Evolutionary conservation across 92 coral and sea anemone species (phyloP), one percentile per base, ranked within the genome.

Genomic region (Zoanthus solanderi): DNA sequence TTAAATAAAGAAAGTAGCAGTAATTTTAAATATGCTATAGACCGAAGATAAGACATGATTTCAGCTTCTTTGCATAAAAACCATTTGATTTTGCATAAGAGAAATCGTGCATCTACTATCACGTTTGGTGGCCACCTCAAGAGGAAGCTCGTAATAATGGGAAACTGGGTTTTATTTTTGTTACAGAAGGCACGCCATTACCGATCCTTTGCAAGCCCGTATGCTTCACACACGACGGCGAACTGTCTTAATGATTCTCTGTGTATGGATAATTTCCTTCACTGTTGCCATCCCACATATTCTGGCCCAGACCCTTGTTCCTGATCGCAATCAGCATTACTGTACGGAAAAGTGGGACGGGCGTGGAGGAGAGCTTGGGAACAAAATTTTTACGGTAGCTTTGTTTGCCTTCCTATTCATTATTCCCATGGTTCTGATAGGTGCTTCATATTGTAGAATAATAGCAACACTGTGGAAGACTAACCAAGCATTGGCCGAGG

Each of bases 161-260:
- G 0, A n/a, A 63, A 63, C 30, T 63, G 6, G 69, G 29, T 71
- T 7, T 67, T 60, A 14, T 83, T 63, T 50, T 58, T 18, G 29
- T 77, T 78, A 48, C 85, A 96, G 98, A 82, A 90, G 89, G 61
- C 89, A 90, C 83, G 98, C 98, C 4, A 91, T 96, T n/a, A 87
- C 95, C 3, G 83, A 94, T 60, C 98, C 98, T n/a, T 86, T 96
- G 54, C 65, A 85, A 11, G 98, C 92, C 53, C 95, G 91, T 5
- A 87, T 91, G 74, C 87, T 79, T 47, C 93, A 92, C 86, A 90
- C 94, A 17, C 48, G 86, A 72, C 89, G 76, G 79, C 83, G 93
- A 85, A 86, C 96, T 10, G 16, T 89, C 65, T 71, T 78, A 13
- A 37, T 93, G 16, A 87, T 95, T 31, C 30, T 87, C 9, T 37